phyloP scores from a whole-genome alignment of 2,113 vertebrate species.

The Taurulus bubalis region DNA sequence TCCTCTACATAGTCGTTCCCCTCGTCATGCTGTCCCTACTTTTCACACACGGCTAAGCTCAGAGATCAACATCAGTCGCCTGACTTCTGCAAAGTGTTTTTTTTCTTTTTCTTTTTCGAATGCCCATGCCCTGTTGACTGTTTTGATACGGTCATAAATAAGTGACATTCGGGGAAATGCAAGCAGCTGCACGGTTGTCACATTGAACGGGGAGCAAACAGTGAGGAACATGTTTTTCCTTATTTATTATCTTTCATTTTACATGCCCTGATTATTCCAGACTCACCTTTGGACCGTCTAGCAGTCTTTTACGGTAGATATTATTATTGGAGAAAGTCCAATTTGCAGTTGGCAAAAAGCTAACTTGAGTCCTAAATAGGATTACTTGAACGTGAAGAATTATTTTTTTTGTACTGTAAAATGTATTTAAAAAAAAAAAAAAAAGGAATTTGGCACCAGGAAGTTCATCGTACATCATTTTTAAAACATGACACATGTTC shows the following conservation, averaged over 20 bases:
- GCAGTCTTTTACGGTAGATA: neutral
- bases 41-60: neutral
- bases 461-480: neutral
- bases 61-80: neutral
- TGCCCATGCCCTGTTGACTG: neutral
- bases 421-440: neutral
- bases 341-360: constrained; percentile 2
- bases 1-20: constrained; percentile 34
- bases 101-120: neutral
- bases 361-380: neutral
- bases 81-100: neutral
- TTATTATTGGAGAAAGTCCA: neutral
- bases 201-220: neutral
- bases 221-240: neutral
- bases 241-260: constrained; percentile 9
- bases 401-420: neutral
- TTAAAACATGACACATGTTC: neutral
- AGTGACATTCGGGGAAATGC: neutral
- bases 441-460: neutral
- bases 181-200: neutral
- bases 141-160: neutral
- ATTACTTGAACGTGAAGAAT: neutral
- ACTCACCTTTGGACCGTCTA: constrained; percentile 21
- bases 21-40: neutral
- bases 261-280: neutral